A percentile compares a stretch with the other conserved stretches of the same genome.
Conservation (phyloP, 2,888 invertebrate genomes). For the Glaucopsyche alexis region DNA sequence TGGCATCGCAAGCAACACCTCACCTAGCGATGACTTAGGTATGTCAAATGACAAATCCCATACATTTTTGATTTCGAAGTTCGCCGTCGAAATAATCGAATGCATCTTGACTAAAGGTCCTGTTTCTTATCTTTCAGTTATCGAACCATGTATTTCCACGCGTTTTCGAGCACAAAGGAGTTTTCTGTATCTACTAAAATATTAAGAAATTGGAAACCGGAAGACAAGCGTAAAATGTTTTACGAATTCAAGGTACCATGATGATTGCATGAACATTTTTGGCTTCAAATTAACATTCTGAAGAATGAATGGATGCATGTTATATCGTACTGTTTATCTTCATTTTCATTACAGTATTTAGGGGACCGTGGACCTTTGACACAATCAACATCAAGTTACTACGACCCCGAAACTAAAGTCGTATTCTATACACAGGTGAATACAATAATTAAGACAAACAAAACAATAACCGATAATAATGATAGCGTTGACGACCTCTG, state of each 20-base stretch:
- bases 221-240: conserved; percentile 48
- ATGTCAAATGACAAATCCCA: too few species aligned
- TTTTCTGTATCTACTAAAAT: conserved; percentile 84
- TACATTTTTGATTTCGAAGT: too few species aligned
- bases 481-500: too few species aligned
- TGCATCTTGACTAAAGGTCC: too few species aligned
- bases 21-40: too few species aligned
- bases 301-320: too few species aligned
- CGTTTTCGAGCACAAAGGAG: conserved; percentile 86
- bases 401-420: conserved; percentile 80
- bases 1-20: too few species aligned
- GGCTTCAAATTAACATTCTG: too few species aligned
- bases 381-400: conserved; percentile 85
- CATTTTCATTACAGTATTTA: conserved; percentile 46
- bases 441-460: not conserved
- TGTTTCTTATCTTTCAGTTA: not conserved
- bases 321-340: too few species aligned
- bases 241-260: not conserved
- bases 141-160: conserved; percentile 85
- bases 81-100: too few species aligned
- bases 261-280: not conserved
- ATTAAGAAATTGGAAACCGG: conserved; percentile 56
- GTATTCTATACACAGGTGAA: conserved; percentile 85
- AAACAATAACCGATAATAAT: not conserved
- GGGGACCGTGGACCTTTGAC: conserved; percentile 83